phyloP scores from a whole-genome alignment of 2,888 invertebrate genomes.

The Alcis repandata region DNA sequence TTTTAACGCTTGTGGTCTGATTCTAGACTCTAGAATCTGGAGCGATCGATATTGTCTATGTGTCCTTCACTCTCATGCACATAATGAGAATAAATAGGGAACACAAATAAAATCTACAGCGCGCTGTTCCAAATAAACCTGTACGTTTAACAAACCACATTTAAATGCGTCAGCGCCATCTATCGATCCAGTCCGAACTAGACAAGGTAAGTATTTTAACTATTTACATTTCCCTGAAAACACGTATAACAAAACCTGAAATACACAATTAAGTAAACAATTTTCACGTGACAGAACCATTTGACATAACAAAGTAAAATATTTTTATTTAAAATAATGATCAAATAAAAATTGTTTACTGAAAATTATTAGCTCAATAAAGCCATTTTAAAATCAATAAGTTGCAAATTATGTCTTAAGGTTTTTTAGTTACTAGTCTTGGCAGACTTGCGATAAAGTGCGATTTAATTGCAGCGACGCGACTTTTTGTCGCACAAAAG shows the following conservation, averaged over 20 bases:
- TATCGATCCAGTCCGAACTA: not conserved
- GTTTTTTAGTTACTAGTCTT: slow-evolving; percentile 52
- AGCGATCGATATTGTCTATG: too few species aligned
- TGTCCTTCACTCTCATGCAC: too few species aligned
- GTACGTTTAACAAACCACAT: not conserved
- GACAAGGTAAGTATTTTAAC: not conserved
- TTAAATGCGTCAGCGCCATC: not conserved
- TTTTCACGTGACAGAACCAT: slow-evolving; percentile 40
- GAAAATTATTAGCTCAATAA: slow-evolving; percentile 49
- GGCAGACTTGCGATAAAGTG: slow-evolving; percentile 55
- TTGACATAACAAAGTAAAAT: slow-evolving; percentile 20
- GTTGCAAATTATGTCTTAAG: slow-evolving; percentile 77
- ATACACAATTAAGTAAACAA: slow-evolving; percentile 43
- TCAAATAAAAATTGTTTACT: slow-evolving; percentile 47
- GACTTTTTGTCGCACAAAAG: slow-evolving; percentile 8
- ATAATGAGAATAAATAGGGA: too few species aligned
- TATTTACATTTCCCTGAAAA: not conserved
- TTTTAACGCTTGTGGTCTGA: too few species aligned
- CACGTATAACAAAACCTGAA: slow-evolving; percentile 32
- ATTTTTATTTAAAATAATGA: slow-evolving; percentile 26
- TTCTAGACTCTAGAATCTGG: too few species aligned
- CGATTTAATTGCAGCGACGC: not conserved
- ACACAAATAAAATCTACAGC: too few species aligned
- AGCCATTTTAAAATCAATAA: slow-evolving; percentile 78
- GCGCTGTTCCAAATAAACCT: not conserved